phyloP scores from a whole-genome alignment of 2,113 vertebrate species.

The Zapornia atra region DNA sequence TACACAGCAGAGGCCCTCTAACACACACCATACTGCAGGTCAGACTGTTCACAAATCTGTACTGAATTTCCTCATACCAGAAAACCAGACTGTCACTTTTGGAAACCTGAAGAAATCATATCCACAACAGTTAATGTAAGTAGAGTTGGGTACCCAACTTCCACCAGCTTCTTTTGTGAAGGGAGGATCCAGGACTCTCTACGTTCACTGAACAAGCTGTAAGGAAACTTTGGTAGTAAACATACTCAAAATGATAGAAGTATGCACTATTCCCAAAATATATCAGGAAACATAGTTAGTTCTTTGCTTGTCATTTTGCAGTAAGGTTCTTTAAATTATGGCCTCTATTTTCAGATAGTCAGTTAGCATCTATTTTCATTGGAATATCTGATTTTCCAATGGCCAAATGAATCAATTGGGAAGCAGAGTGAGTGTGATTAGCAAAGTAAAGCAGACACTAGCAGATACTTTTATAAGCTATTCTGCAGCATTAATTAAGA shows the following conservation, averaged over 20 bases:
- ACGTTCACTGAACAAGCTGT: not conserved
- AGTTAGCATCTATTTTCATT: not conserved
- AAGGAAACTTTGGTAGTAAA: not conserved
- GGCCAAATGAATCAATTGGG: not conserved
- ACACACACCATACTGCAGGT: not conserved
- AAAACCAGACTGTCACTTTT: not conserved
- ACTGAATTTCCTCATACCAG: not conserved
- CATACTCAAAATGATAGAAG: not conserved
- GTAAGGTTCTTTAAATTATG: not conserved
- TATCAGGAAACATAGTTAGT: not conserved
- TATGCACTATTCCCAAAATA: not conserved
- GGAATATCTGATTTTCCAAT: not conserved
- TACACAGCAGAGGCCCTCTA: not conserved
- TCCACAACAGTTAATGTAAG: not conserved
- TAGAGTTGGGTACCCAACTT: not conserved
- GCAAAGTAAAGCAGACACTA: not conserved
- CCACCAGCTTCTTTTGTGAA: not conserved
- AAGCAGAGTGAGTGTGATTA: not conserved
- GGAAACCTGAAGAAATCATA: not conserved
- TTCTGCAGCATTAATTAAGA: constrained; percentile 33
- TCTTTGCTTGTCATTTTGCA: not conserved
- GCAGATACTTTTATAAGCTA: not conserved
- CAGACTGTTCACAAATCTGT: not conserved
- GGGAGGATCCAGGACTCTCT: not conserved
- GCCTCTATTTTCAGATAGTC: not conserved